phyloP scores from a whole-genome alignment of 2,888 invertebrate genomes.

The Acrobasis repandana region DNA sequence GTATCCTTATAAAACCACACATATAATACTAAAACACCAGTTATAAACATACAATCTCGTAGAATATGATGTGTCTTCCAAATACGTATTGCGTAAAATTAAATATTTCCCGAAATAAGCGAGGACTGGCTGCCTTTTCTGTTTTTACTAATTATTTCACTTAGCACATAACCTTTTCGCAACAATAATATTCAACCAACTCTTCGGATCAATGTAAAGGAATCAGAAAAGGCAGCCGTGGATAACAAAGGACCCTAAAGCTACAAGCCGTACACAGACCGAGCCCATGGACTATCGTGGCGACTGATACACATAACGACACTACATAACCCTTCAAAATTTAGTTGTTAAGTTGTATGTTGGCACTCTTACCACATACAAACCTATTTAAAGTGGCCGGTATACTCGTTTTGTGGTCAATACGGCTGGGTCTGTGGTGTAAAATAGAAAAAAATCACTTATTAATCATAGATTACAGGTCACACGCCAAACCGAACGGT shows the following conservation, averaged over 20 bases:
- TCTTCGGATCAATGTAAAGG: not conserved
- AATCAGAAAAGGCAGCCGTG: not conserved
- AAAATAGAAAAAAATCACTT: slow-evolving; percentile 68
- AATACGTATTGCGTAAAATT: too few relatives aligned
- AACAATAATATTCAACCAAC: not conserved
- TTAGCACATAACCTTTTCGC: not conserved
- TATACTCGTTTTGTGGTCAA: slow-evolving; percentile 57
- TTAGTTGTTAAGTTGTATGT: slow-evolving; percentile 61
- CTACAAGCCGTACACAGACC: slow-evolving; percentile 14
- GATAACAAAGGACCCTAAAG: not conserved
- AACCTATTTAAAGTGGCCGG: slow-evolving; percentile 68
- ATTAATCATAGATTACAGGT: slow-evolving; percentile 55
- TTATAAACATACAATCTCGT: too few relatives aligned
- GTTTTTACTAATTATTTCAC: too few relatives aligned
- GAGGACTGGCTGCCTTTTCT: too few relatives aligned
- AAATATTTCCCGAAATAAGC: too few relatives aligned
- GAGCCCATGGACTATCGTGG: slow-evolving; percentile 17
- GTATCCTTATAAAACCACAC: too few relatives aligned
- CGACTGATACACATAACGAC: slow-evolving; percentile 28
- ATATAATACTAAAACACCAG: too few relatives aligned
- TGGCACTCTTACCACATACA: slow-evolving; percentile 82
- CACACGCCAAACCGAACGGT: slow-evolving; percentile 30
- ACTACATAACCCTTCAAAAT: slow-evolving; percentile 27
- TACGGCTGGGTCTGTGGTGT: slow-evolving; percentile 73
- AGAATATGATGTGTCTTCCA: too few relatives aligned